A percentile compares a stretch with the other conserved stretches of the same genome.
Evolutionary conservation across 2,888 invertebrate species (phyloP).

Genomic region (Dicycla oo): DNA sequence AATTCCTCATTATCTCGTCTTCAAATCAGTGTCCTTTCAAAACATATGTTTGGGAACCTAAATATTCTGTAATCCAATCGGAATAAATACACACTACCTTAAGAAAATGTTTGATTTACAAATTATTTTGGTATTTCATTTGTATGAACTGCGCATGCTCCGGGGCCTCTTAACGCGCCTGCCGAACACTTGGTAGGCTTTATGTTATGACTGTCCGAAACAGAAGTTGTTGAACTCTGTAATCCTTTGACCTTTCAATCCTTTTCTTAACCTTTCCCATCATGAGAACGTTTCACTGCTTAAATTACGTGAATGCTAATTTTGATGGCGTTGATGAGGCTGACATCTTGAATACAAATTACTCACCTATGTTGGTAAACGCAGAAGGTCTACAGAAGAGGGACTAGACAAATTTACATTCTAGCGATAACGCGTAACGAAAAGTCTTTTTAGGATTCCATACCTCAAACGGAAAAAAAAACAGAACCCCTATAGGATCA

Average conservation of each 20-base stretch:
- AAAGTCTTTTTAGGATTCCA: not conserved
- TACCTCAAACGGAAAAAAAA: too few relatives aligned
- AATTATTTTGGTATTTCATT: too few relatives aligned
- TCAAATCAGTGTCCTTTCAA: too few relatives aligned
- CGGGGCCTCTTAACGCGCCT: too few relatives aligned
- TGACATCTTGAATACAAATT: slow-evolving; percentile 7
- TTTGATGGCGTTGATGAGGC: slow-evolving; percentile 13
- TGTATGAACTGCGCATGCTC: too few relatives aligned
- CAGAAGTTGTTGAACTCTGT: not conserved
- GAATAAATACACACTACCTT: too few relatives aligned
- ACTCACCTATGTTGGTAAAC: not conserved
- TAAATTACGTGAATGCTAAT: slow-evolving; percentile 25
- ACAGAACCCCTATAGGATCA: too few relatives aligned
- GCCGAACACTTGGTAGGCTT: not conserved
- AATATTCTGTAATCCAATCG: too few relatives aligned
- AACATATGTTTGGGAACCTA: too few relatives aligned
- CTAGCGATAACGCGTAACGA: not conserved
- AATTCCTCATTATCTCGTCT: too few relatives aligned
- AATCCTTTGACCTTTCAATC: slow-evolving; percentile 21
- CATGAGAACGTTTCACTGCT: slow-evolving; percentile 7
- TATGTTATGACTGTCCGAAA: not conserved
- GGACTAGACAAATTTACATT: not conserved
- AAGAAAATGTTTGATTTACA: too few relatives aligned
- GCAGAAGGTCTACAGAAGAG: slow-evolving; percentile 25
- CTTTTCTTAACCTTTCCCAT: slow-evolving; percentile 22